Percentiles rank a stretch among this genome's conserved stretches.
phyloP scores from a whole-genome alignment of 37 sponge, comb jelly and placozoan species.

The Beroe ovata region DNA sequence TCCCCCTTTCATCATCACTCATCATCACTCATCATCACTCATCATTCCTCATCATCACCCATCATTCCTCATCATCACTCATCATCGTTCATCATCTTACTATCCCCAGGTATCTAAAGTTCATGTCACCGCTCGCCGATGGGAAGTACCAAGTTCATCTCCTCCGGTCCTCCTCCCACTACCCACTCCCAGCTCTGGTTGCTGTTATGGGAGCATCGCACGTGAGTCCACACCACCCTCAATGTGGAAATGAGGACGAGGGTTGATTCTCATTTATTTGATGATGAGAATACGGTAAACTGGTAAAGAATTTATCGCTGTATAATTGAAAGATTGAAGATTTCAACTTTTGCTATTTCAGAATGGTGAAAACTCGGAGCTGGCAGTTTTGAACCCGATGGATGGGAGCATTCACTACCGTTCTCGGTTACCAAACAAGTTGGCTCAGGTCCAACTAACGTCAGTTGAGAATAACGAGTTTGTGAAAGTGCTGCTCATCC shows the following conservation, averaged over 20 bases:
- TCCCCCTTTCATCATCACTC: too few species aligned
- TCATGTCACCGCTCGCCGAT: constrained; percentile 2
- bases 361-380: neutral
- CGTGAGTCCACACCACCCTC: neutral
- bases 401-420: constrained; percentile 22
- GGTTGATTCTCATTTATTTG: too few species aligned
- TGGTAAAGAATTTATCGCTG: too few species aligned
- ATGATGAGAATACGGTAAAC: too few species aligned
- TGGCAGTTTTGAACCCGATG: constrained; percentile 44
- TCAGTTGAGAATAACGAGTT: constrained; percentile 36
- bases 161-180: constrained; percentile 5
- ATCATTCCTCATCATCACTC: too few species aligned
- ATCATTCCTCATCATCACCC: too few species aligned
- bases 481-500: neutral
- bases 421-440: neutral
- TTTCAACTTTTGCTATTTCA: too few species aligned
- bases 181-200: constrained; percentile 42
- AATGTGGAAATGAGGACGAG: neutral
- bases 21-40: too few species aligned
- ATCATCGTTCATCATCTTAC: too few species aligned
- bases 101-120: neutral
- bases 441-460: constrained; percentile 17
- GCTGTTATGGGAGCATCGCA: constrained; percentile 10
- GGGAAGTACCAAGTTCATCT: constrained; percentile 45
- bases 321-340: too few species aligned